Evolutionary conservation across 2,113 vertebrate species (phyloP).

Genomic region (Chionodraco myersi): DNA sequence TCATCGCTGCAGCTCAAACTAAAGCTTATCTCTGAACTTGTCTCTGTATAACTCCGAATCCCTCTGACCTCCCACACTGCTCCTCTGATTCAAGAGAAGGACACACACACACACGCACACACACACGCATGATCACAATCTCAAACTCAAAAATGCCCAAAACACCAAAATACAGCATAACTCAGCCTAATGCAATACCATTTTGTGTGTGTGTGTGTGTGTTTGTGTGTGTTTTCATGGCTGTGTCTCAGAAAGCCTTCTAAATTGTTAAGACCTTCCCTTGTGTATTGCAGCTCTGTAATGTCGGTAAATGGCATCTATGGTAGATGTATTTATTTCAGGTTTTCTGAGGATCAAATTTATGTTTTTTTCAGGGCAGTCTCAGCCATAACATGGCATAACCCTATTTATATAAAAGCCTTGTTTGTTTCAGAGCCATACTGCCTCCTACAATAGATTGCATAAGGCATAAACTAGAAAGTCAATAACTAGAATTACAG

Average conservation of each 20-base stretch:
- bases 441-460: slow-evolving; percentile 51
- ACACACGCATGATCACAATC: slow-evolving; percentile 10
- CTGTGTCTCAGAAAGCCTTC: slow-evolving; percentile 37
- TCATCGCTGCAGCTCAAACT: slow-evolving; percentile 50
- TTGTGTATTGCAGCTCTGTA: slow-evolving; percentile 59
- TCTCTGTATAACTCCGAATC: slow-evolving; percentile 38
- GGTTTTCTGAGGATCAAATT: slow-evolving; percentile 47
- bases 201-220: slow-evolving; percentile 22
- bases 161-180: slow-evolving; percentile 40
- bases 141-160: background rate
- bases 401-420: slow-evolving; percentile 61
- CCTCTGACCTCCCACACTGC: slow-evolving; percentile 45
- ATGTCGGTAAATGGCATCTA: slow-evolving; percentile 54
- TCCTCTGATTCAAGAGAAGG: background rate
- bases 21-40: slow-evolving; percentile 55
- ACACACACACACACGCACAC: slow-evolving; percentile 23
- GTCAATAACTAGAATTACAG: slow-evolving; percentile 15
- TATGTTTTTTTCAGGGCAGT: slow-evolving; percentile 41
- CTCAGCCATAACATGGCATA: slow-evolving; percentile 49
- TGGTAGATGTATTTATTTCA: slow-evolving; percentile 53
- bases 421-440: slow-evolving; percentile 41
- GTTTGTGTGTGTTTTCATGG: slow-evolving; percentile 7
- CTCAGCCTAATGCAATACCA: slow-evolving; percentile 48
- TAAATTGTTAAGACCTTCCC: slow-evolving; percentile 60
- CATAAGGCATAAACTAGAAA: slow-evolving; percentile 45